phyloP scores from a whole-genome alignment of 1,140 invertebrate genomes.

The Trichomalopsis sarcophagae region DNA sequence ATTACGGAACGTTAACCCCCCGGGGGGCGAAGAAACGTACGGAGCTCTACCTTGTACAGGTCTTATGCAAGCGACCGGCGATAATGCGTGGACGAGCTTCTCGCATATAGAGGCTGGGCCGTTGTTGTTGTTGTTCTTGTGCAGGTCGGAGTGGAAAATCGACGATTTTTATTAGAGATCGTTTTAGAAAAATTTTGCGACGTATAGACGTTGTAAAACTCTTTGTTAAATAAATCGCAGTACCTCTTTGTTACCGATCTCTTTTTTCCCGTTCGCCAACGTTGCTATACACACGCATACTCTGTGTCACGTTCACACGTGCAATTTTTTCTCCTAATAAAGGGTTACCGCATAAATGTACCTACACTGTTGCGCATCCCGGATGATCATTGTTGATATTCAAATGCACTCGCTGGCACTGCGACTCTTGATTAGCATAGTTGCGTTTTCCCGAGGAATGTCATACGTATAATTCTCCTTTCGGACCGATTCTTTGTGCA shows the following conservation, averaged over 20 bases:
- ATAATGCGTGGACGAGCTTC: too few species aligned
- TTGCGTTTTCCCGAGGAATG: not conserved
- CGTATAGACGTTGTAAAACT: too few species aligned
- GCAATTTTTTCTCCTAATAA: not conserved
- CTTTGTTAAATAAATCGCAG: too few species aligned
- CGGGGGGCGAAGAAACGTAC: not conserved
- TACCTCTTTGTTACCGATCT: not conserved
- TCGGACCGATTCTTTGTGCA: not conserved
- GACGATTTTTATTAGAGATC: too few species aligned
- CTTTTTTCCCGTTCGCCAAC: conserved; percentile 1
- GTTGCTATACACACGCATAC: not conserved
- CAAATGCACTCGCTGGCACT: conserved; percentile 8
- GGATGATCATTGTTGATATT: conserved; percentile 46
- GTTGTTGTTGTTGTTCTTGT: too few species aligned
- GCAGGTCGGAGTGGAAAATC: too few species aligned
- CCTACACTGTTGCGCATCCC: not conserved
- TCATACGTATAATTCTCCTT: not conserved
- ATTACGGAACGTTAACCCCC: conserved; percentile 2
- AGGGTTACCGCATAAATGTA: not conserved
- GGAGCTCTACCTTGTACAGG: too few species aligned
- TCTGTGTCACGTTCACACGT: not conserved
- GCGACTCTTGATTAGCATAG: not conserved
- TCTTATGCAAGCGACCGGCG: too few species aligned
- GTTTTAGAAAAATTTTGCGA: too few species aligned
- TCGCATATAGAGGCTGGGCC: too few species aligned